Evolutionary conservation across 2,888 invertebrate species (phyloP).

Genomic region (Ectropis crepuscularia): DNA sequence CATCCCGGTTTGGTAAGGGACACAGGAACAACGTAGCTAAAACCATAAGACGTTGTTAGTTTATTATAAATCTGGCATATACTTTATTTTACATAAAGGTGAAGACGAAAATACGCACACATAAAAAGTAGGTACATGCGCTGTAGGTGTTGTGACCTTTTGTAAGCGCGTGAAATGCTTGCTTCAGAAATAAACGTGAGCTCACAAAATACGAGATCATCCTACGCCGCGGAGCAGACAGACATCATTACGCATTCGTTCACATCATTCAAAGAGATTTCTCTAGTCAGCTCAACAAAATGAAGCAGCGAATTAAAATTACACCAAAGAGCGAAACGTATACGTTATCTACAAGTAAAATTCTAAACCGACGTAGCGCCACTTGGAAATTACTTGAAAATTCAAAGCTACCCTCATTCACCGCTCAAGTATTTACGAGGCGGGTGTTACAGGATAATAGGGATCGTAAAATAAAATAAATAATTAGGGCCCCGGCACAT

Average conservation of each 20-base stretch:
- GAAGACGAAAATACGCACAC: too few species aligned
- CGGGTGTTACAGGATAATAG: conserved; percentile 75
- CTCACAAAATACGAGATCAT: background rate
- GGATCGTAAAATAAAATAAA: conserved; percentile 82
- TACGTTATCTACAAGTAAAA: conserved; percentile 46
- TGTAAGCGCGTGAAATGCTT: background rate
- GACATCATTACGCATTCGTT: conserved; percentile 5
- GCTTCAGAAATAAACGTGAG: background rate
- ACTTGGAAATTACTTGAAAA: conserved; percentile 54
- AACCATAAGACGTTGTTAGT: too few species aligned
- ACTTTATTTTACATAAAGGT: too few species aligned
- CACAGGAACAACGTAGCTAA: too few species aligned
- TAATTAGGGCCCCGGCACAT: conserved; percentile 74
- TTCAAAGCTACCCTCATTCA: conserved; percentile 57
- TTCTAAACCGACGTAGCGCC: conserved; percentile 47
- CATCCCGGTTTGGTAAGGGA: too few species aligned
- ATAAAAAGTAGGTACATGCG: too few species aligned
- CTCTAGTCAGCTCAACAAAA: conserved; percentile 10
- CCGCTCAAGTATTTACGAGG: conserved; percentile 75
- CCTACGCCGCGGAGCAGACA: background rate
- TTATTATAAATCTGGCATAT: too few species aligned
- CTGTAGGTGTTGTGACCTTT: too few species aligned
- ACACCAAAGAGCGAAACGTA: conserved; percentile 24
- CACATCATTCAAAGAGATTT: conserved; percentile 11
- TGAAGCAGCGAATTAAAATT: conserved; percentile 17